Evolutionary conservation across 2,113 vertebrate genomes (phyloP).

Genomic region (Erythrocebus patas): DNA sequence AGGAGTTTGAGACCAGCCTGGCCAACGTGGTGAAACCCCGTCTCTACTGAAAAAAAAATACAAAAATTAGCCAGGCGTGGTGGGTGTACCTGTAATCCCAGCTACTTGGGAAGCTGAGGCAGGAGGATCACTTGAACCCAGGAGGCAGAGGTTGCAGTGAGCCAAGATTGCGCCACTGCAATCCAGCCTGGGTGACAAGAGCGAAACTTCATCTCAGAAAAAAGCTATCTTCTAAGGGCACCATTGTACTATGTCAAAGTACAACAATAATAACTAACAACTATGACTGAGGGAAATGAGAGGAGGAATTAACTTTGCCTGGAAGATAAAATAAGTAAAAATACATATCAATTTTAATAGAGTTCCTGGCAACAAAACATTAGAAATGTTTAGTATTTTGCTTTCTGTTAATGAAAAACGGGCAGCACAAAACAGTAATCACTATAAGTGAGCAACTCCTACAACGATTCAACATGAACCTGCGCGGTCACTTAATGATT

Average conservation of each 20-base stretch:
- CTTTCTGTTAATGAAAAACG: not conserved
- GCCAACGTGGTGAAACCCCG: too few species aligned
- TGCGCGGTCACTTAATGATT: not conserved
- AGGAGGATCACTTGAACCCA: too few species aligned
- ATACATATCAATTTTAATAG: not conserved
- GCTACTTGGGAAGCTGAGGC: too few species aligned
- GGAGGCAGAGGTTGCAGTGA: too few species aligned
- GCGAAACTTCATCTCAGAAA: too few species aligned
- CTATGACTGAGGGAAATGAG: not conserved
- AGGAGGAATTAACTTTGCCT: not conserved
- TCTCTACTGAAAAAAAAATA: too few species aligned
- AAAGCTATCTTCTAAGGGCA: not conserved
- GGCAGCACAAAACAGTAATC: not conserved
- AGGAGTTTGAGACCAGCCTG: too few species aligned
- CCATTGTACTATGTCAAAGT: not conserved
- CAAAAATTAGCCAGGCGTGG: too few species aligned
- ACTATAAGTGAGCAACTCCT: not conserved
- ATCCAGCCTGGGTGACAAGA: too few species aligned
- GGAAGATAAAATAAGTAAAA: not conserved
- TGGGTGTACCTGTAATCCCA: too few species aligned
- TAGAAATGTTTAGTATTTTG: not conserved
- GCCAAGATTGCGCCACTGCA: too few species aligned
- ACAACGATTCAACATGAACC: not conserved
- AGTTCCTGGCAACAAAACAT: not conserved
- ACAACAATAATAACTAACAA: not conserved